These are phyloP conservation scores for Pantherophis vulpinus DNA, from an alignment of 2,797 vertebrate genomes.

Conservation along the genomic window DNA sequence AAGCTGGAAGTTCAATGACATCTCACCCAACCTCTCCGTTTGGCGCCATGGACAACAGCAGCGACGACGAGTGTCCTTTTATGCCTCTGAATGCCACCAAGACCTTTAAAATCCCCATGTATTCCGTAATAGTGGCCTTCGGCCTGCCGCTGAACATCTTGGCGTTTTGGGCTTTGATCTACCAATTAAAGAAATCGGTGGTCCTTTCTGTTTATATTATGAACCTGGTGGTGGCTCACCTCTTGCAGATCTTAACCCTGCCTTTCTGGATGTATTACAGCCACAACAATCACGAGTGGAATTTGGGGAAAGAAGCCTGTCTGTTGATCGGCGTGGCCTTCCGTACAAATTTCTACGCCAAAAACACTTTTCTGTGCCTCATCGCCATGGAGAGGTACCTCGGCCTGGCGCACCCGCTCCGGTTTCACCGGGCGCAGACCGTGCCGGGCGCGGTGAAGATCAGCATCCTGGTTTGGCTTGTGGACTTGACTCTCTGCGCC, in stretches of 20 bases:
- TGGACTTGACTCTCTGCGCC: neutral
- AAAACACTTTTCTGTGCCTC: conserved; percentile 21
- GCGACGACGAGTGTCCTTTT: fast-evolving
- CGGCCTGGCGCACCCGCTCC: neutral
- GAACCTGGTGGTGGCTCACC: conserved; percentile 3
- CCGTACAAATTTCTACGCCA: conserved; percentile 4
- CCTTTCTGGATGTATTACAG: conserved; percentile 19
- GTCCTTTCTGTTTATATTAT: conserved; percentile 3
- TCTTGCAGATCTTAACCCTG: conserved; percentile 7
- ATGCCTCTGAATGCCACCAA: conserved; percentile 1
- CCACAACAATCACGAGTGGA: neutral
- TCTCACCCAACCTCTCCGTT: too few species aligned
- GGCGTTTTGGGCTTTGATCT: neutral
- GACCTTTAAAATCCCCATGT: neutral
- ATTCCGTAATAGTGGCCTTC: neutral
- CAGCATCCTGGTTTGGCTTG: neutral
- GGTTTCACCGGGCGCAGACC: neutral
- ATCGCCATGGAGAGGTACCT: neutral
- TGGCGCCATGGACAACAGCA: neutral
- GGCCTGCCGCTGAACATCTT: conserved; percentile 10
- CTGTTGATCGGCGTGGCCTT: neutral
- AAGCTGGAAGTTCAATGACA: too few species aligned
- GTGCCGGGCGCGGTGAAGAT: neutral
- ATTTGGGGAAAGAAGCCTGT: neutral
- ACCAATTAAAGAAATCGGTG: neutral